These are phyloP conservation scores for Sarcophaga bullata DNA, from an alignment of 1,140 invertebrate genomes.

Conservation along the genomic window DNA sequence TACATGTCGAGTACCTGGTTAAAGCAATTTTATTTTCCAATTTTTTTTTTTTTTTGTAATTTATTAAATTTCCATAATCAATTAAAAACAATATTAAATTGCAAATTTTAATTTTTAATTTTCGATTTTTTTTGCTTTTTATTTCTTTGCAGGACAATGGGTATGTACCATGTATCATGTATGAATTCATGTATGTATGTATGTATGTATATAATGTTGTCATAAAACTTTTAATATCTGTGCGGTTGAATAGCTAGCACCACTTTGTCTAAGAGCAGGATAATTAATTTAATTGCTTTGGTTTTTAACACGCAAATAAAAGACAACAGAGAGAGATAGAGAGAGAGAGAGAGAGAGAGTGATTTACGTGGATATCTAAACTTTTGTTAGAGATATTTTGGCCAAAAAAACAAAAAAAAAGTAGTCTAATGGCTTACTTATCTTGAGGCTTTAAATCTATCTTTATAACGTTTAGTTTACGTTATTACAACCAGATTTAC, in stretches of 20 bases:
- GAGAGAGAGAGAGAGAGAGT: no score
- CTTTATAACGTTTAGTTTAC: not conserved
- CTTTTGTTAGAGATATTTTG: slow-evolving; percentile 24
- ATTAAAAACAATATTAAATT: not conserved
- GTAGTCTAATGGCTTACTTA: slow-evolving; percentile 34
- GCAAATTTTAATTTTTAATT: no score
- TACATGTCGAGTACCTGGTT: not conserved
- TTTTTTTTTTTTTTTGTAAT: not conserved
- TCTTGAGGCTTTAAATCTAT: slow-evolving; percentile 5
- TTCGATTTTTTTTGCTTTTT: not conserved
- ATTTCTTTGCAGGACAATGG: slow-evolving; percentile 13
- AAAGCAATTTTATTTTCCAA: no score
- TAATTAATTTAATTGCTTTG: slow-evolving; percentile 5
- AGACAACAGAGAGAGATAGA: no score
- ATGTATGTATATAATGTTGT: not conserved
- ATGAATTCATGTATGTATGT: not conserved
- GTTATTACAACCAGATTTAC: slow-evolving; percentile 32
- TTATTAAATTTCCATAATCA: slow-evolving; percentile 10
- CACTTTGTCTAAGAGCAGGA: not conserved
- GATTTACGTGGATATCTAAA: not conserved
- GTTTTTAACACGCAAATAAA: not conserved
- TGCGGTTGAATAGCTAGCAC: no score
- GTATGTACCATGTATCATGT: not conserved
- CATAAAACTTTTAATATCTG: no score
- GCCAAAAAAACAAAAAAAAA: not conserved